Percentiles rank a stretch among this genome's conserved stretches.
phyloP scores from a whole-genome alignment of 2,888 invertebrate genomes.

The Liopterus haemorrhoidalis region DNA sequence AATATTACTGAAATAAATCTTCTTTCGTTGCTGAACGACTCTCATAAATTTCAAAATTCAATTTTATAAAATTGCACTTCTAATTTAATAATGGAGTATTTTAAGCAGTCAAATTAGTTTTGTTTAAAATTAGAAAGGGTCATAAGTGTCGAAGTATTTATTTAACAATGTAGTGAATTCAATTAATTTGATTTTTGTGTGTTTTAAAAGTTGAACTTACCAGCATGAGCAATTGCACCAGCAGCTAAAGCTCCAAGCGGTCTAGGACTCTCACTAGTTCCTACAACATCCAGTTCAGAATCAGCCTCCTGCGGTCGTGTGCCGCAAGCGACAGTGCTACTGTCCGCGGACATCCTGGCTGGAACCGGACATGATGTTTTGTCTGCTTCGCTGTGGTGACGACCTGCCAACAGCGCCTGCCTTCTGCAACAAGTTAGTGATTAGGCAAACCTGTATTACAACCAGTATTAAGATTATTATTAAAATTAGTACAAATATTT shows the following conservation, averaged over 20 bases:
- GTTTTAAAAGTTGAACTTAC: constrained; percentile 33
- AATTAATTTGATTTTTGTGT: constrained; percentile 16
- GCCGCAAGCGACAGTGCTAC: constrained; percentile 37
- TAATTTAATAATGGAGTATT: too few relatives aligned
- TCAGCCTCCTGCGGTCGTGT: constrained; percentile 53
- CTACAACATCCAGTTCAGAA: constrained; percentile 84
- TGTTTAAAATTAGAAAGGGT: too few relatives aligned
- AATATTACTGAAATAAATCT: too few relatives aligned
- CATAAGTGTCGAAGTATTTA: too few relatives aligned
- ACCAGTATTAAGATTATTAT: not conserved
- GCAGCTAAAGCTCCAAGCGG: constrained; percentile 46
- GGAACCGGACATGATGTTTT: constrained; percentile 49
- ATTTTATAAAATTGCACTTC: too few relatives aligned
- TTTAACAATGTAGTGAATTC: too few relatives aligned
- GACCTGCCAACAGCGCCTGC: constrained; percentile 61
- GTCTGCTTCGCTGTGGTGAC: constrained; percentile 52
- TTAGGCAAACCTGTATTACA: constrained; percentile 8
- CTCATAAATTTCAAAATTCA: too few relatives aligned
- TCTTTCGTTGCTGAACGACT: too few relatives aligned
- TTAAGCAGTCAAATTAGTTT: too few relatives aligned
- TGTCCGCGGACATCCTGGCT: constrained; percentile 46
- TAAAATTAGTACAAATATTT: too few relatives aligned
- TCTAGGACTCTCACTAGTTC: constrained; percentile 76
- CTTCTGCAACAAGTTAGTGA: constrained; percentile 50
- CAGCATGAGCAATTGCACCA: constrained; percentile 38